Conservation (phyloP, 1,140 invertebrate species). For the Bombus picipes region DNA sequence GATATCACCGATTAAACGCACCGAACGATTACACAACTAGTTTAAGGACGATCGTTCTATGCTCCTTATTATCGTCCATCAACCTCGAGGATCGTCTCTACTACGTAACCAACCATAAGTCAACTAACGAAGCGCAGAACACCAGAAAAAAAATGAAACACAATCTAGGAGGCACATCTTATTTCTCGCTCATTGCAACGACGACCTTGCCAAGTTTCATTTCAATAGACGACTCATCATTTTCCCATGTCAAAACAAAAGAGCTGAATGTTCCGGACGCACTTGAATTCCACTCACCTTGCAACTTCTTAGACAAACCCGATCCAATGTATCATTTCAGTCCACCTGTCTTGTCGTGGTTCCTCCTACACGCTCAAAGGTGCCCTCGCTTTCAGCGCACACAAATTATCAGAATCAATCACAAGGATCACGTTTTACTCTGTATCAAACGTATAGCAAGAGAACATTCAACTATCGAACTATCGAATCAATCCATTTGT, state of each 20-base stretch:
- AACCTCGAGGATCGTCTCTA: background rate
- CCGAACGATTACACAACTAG: background rate
- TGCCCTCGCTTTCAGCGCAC: background rate
- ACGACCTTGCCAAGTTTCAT: background rate
- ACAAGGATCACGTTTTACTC: background rate
- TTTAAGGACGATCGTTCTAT: background rate
- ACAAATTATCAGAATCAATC: conserved; percentile 6
- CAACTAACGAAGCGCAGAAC: background rate
- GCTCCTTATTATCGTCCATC: background rate
- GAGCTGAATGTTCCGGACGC: background rate
- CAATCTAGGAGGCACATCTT: conserved; percentile 20
- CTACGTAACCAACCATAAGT: background rate
- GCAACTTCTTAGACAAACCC: conserved; percentile 57
- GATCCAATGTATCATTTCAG: conserved; percentile 66
- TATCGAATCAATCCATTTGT: background rate
- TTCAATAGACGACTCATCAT: background rate
- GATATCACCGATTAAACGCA: too few species aligned
- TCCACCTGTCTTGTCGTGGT: conserved; percentile 35
- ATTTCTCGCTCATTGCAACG: background rate
- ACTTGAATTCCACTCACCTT: conserved; percentile 53
- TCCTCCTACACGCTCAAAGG: conserved; percentile 6
- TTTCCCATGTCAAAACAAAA: conserved; percentile 33
- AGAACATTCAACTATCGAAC: background rate
- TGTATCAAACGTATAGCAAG: background rate
- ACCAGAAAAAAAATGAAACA: background rate